These are phyloP conservation scores for Oasisia sp. DNA, from an alignment of 2,888 invertebrate genomes.

Conservation along the genomic window DNA sequence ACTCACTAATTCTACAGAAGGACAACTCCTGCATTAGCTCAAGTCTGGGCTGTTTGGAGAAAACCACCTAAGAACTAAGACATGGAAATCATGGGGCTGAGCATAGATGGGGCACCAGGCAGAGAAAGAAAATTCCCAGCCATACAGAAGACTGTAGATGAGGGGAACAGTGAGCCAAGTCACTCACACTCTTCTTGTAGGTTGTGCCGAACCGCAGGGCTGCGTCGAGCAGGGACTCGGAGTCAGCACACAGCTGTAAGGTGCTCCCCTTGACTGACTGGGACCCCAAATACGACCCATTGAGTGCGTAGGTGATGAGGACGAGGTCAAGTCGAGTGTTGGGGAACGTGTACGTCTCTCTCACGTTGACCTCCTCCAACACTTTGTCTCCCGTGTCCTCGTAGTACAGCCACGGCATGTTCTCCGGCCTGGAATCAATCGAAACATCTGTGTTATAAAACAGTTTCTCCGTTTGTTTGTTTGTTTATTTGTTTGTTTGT, in stretches of 20 bases:
- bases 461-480: background rate
- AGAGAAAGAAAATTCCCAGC: too few relatives aligned
- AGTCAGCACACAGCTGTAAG: constrained; percentile 64
- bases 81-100: too few relatives aligned
- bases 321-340: constrained; percentile 18
- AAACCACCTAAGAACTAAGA: too few relatives aligned
- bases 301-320: constrained; percentile 48
- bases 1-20: too few relatives aligned
- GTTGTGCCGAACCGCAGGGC: constrained; percentile 65
- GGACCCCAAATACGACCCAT: constrained; percentile 64
- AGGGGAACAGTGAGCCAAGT: too few relatives aligned
- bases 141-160: too few relatives aligned
- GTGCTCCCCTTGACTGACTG: constrained; percentile 42
- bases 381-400: constrained; percentile 33
- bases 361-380: constrained; percentile 25
- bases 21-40: too few relatives aligned
- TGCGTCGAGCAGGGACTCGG: constrained; percentile 53
- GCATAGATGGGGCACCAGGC: too few relatives aligned
- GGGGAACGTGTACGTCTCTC: constrained; percentile 37
- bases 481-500: background rate
- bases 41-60: too few relatives aligned
- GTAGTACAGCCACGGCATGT: constrained; percentile 57
- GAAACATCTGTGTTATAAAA: background rate
- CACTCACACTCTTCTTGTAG: constrained; percentile 53
- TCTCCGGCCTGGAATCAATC: constrained; percentile 44